These are phyloP conservation scores for Sparidentex hasta DNA, from an alignment of 2,797 vertebrate genomes.

Conservation along the genomic window DNA sequence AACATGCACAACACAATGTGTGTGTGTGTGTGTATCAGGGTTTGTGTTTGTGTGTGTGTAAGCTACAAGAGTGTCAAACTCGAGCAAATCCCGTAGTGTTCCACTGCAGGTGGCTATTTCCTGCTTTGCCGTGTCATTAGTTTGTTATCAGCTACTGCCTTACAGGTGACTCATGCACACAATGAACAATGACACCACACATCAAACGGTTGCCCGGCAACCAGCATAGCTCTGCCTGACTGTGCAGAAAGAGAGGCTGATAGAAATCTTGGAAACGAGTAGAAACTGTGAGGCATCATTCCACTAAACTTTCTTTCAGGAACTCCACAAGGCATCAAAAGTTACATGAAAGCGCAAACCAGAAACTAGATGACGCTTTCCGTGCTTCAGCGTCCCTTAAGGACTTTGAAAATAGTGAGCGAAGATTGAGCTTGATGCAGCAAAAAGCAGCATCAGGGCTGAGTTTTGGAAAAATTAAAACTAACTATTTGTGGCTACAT, in stretches of 20 bases:
- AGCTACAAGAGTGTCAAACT: not conserved
- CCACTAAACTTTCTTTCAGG: conserved; percentile 26
- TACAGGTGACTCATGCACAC: conserved; percentile 70
- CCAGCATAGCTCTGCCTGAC: conserved; percentile 19
- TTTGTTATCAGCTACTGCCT: conserved; percentile 57
- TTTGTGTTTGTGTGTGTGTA: not conserved
- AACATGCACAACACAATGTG: conserved; percentile 6
- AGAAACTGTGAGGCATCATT: not conserved
- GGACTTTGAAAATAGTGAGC: not conserved
- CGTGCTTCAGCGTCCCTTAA: not conserved
- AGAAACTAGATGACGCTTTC: not conserved
- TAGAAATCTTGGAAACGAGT: conserved; percentile 37
- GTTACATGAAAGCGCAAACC: not conserved
- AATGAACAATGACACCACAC: conserved; percentile 68
- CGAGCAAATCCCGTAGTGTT: not conserved
- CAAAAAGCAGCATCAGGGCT: not conserved
- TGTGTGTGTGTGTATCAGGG: conserved; percentile 17
- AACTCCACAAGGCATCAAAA: conserved; percentile 16
- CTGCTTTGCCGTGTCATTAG: conserved; percentile 42
- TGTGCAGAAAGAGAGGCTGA: conserved; percentile 23
- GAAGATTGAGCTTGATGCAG: not conserved
- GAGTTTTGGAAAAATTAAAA: not conserved
- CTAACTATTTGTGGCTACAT: not conserved
- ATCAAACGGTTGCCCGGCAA: conserved; percentile 43
- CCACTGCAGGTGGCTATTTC: conserved; percentile 37